Conservation (phyloP, 2,888 invertebrate genomes). For the Linhomoeus sp. region DNA sequence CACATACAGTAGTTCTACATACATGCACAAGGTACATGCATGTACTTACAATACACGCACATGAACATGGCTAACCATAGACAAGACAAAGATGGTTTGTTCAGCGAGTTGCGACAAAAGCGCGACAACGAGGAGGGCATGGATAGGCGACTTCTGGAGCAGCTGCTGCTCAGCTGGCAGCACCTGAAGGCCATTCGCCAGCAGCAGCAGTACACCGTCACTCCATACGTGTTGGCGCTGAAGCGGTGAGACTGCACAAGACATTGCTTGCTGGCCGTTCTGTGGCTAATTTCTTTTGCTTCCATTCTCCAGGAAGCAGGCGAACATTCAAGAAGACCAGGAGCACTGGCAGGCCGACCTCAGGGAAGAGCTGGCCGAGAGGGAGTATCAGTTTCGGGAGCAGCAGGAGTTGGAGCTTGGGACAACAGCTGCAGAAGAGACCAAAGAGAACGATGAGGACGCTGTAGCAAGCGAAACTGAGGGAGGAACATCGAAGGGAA, state of each 20-base stretch:
- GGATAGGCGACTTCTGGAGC: constrained; percentile 37
- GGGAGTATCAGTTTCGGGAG: constrained; percentile 11
- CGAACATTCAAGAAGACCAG: constrained; percentile 35
- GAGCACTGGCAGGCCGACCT: constrained; percentile 42
- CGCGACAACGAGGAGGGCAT: constrained; percentile 38
- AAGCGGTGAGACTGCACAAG: neutral
- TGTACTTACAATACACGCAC: no score
- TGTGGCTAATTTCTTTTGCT: no score
- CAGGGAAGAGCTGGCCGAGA: constrained; percentile 43
- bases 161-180: constrained; percentile 44
- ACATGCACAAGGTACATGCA: no score
- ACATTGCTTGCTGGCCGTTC: no score
- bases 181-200: constrained; percentile 47
- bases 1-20: no score
- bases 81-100: no score
- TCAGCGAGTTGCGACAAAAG: constrained; percentile 32
- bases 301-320: constrained; percentile 23
- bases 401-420: constrained; percentile 12
- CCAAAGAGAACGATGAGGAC: no score
- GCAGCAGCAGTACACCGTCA: constrained; percentile 41
- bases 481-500: no score
- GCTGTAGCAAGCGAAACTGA: no score
- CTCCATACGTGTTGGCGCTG: constrained; percentile 38
- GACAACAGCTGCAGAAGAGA: no score
- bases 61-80: no score